A percentile compares a stretch with the other conserved stretches of the same genome.
Conservation (phyloP, 2,888 invertebrate species). For the Megamerina dolium region DNA sequence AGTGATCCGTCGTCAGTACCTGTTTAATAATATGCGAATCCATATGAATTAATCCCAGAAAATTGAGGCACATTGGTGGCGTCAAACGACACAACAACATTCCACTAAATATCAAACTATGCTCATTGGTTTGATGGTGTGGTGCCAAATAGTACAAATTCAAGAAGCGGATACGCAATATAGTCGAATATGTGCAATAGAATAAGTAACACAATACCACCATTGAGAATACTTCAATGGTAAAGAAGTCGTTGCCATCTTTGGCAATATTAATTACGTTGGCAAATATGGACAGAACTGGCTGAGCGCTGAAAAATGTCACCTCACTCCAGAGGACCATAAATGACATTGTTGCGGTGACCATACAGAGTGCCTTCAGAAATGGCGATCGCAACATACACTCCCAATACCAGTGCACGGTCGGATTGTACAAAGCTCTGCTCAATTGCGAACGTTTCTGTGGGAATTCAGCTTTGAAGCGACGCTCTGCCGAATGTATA, state of each 20-base stretch:
- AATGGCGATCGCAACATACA: conserved; percentile 75
- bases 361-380: conserved; percentile 64
- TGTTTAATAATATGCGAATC: conserved; percentile 88
- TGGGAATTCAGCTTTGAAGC: conserved; percentile 66
- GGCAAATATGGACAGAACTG: conserved; percentile 95
- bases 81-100: conserved; percentile 97
- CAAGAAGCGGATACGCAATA: conserved; percentile 90
- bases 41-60: conserved; percentile 94
- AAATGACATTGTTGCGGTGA: conserved; percentile 72
- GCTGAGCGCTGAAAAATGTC: conserved; percentile 89
- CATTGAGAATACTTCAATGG: conserved; percentile 91
- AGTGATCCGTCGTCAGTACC: conserved; percentile 18
- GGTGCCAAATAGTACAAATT: conserved; percentile 97
- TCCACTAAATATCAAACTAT: conserved; percentile 94
- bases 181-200: conserved; percentile 96
- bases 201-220: conserved; percentile 90
- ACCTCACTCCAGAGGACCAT: conserved; percentile 99
- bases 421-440: conserved; percentile 60
- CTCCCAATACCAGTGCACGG: conserved; percentile 94
- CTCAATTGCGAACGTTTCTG: conserved; percentile 56
- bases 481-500: conserved; percentile 53
- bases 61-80: conserved; percentile 97
- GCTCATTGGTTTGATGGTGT: conserved; percentile 97
- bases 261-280: conserved; percentile 80
- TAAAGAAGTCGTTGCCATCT: conserved; percentile 80